phyloP scores from a whole-genome alignment of 1,140 invertebrate genomes.

The Antheraea pernyi region DNA sequence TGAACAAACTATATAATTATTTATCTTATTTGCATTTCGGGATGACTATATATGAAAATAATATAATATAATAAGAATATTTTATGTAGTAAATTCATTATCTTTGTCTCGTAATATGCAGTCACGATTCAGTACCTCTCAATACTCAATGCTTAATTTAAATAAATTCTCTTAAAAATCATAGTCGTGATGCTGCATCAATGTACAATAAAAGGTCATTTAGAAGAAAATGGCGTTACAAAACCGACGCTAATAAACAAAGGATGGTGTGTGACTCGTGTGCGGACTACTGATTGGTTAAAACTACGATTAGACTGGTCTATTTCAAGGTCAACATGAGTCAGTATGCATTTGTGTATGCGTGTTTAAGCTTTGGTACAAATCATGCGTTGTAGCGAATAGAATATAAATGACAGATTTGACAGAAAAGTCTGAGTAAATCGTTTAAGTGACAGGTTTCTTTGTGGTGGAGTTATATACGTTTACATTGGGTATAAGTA shows the following conservation, averaged over 20 bases:
- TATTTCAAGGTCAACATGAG: conserved; percentile 65
- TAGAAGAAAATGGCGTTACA: conserved; percentile 40
- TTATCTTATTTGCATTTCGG: no score
- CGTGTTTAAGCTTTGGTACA: conserved; percentile 25
- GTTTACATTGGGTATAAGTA: no score
- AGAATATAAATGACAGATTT: neutral
- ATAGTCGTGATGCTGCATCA: neutral
- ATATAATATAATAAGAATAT: no score
- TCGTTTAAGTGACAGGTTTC: no score
- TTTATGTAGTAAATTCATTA: no score
- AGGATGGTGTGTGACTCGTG: conserved; percentile 55
- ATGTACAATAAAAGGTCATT: conserved; percentile 35
- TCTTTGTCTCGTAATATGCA: no score
- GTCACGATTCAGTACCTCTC: no score
- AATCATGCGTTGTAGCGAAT: conserved; percentile 27
- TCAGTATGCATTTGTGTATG: conserved; percentile 55
- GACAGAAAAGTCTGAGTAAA: no score
- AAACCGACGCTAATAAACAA: conserved; percentile 42
- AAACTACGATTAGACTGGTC: conserved; percentile 68
- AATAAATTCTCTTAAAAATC: neutral
- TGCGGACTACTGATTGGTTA: conserved; percentile 68
- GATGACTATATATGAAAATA: no score
- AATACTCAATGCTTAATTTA: neutral
- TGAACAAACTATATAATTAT: no score
- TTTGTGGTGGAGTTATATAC: no score